A percentile compares a stretch with the other conserved stretches of the same genome.
phyloP scores from a whole-genome alignment of 2,113 vertebrate genomes.

The Bubalus kerabau region DNA sequence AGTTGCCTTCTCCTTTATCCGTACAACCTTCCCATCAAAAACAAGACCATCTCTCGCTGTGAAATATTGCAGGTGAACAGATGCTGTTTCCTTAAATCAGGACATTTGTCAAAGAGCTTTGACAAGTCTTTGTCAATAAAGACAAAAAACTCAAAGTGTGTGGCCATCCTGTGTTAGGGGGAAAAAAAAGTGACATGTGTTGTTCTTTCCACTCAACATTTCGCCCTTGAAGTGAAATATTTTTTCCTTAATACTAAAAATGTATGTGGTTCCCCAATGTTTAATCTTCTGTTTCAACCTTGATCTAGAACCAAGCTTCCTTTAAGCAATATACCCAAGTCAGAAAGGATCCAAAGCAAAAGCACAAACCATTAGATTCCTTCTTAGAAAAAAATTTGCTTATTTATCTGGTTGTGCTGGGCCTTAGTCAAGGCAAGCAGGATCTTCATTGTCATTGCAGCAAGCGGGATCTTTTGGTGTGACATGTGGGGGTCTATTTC shows the following conservation, averaged over 20 bases:
- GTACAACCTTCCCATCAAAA: neutral
- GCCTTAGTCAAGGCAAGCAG: neutral
- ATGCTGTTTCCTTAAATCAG: neutral
- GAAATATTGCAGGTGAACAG: constrained; percentile 17
- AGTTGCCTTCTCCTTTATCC: fast-evolving
- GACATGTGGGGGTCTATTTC: neutral
- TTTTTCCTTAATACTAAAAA: neutral
- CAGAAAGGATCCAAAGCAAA: neutral
- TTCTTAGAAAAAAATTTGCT: neutral
- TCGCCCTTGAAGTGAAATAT: neutral
- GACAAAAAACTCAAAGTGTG: neutral
- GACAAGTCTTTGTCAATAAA: constrained; percentile 1
- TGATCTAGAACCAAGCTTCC: neutral
- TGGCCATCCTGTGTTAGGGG: neutral
- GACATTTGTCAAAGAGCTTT: neutral
- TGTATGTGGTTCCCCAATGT: neutral
- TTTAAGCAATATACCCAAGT: neutral
- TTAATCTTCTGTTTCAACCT: neutral
- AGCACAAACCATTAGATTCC: neutral
- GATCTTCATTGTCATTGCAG: neutral
- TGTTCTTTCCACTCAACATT: fast-evolving
- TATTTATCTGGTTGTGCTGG: neutral
- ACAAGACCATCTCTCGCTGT: neutral
- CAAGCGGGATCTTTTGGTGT: fast-evolving
- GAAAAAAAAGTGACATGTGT: fast-evolving